Base-by-base conservation (phyloP, 2,113 vertebrate species). In the Pantherophis guttatus region DNA sequence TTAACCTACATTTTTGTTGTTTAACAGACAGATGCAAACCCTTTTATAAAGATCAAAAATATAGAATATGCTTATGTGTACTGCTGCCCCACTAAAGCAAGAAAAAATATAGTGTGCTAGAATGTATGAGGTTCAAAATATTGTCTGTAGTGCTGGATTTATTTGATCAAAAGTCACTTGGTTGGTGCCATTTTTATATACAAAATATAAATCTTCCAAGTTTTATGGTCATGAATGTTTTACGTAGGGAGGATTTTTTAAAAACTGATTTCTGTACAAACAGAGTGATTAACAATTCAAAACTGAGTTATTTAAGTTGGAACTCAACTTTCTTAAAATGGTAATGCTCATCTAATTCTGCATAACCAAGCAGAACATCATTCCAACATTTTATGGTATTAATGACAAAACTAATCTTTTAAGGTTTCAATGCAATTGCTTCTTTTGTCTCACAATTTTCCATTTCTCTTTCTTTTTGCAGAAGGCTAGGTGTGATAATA, bases 201-300 rank as follows among this genome's bases (percentile, higher is more conserved):
- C 88, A 89, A 95, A 94, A 89, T 94, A 91, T 86, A 95, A 95
- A 52, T 44, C 24, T 65, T 93, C 87, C 90, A 95, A 91, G 92
- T 93, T 62, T 93, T 95, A 95, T 96, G 96, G 95, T 95, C 86
- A 95, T 86, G 88, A 87, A 89, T 93, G 44, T 57, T 97, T 97
- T 95, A 96, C 92, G 93, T 93, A 59, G 87, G 59, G 48, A 59
- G 15, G 65, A 92, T 94, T 24, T 90, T 94, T 94, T 24, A 88
- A 93, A 75, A 75, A 89, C 5, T 65, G 48, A n/a, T 58, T 93
- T 95, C 94, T 95, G 87, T 3, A 62, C 81, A 91, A 62, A 62
- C 91, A 65, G 1, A 92, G 70, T 92, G 93, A 70, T 58, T 95
- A 92, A 52, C 26, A 91, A 12, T 44, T 33, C 26, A 9, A 19